Conservation (phyloP, 2,113 vertebrate species). For the Pterocles gutturalis region DNA sequence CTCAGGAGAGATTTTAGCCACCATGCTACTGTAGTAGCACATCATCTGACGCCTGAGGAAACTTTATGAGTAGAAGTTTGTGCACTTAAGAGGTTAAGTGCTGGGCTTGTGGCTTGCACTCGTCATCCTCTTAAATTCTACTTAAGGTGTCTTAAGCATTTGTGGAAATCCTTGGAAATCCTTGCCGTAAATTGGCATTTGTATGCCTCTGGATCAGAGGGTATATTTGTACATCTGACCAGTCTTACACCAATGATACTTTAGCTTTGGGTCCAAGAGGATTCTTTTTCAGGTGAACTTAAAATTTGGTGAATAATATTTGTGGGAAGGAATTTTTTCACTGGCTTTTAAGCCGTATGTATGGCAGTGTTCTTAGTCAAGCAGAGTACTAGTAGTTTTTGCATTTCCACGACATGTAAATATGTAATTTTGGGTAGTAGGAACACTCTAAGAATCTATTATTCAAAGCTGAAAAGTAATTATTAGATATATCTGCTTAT, state of each 20-base stretch:
- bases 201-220: neutral
- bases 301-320: neutral
- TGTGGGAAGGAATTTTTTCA: neutral
- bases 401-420: neutral
- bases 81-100: neutral
- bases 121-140: neutral
- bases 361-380: neutral
- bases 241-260: neutral
- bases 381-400: neutral
- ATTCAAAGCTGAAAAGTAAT: neutral
- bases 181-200: neutral
- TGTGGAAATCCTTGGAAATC: neutral
- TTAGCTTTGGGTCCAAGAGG: neutral
- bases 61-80: neutral
- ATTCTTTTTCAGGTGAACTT: neutral
- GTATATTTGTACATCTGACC: neutral
- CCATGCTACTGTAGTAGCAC: neutral
- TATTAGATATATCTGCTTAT: neutral
- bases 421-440: neutral
- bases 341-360: neutral
- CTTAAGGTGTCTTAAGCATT: neutral
- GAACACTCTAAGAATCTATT: neutral
- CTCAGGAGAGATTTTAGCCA: neutral
- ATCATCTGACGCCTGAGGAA: neutral
- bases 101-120: neutral